Percentiles rank a stretch among this genome's conserved stretches.
Conservation (phyloP, 2,797 vertebrate genomes). For the Anas bahamensis region DNA sequence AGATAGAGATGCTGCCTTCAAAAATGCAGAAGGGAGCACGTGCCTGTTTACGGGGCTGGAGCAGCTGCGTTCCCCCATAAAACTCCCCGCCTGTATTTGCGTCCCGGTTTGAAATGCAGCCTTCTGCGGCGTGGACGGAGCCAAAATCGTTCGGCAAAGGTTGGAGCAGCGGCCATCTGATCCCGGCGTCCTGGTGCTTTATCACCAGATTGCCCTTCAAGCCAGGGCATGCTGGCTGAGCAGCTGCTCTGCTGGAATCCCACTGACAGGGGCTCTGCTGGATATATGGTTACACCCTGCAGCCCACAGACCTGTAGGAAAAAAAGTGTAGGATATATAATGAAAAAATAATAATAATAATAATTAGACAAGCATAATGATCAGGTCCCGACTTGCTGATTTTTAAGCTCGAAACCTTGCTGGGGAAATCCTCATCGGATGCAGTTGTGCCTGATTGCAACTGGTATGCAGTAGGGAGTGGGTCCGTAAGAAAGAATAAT, state of each 20-base stretch:
- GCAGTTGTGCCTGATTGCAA: not conserved
- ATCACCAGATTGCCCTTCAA: slow-evolving; percentile 53
- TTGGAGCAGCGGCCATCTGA: slow-evolving; percentile 39
- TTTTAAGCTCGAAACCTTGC: not conserved
- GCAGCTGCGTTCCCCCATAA: not conserved
- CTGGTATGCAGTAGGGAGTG: not conserved
- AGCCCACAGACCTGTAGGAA: not conserved
- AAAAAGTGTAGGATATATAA: not conserved
- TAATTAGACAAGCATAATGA: too few relatives aligned
- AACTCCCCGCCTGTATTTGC: not conserved
- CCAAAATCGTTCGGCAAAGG: not conserved
- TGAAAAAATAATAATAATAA: too few relatives aligned
- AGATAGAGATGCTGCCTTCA: not conserved
- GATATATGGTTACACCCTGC: slow-evolving; percentile 8
- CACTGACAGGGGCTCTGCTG: not conserved
- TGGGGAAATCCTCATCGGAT: rapidly evolving
- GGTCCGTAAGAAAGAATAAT: not conserved
- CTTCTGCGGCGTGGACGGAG: not conserved
- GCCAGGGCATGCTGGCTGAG: slow-evolving; percentile 56
- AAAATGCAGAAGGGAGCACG: slow-evolving; percentile 24
- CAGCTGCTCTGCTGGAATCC: slow-evolving; percentile 52
- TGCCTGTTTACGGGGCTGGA: not conserved
- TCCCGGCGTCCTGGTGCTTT: not conserved
- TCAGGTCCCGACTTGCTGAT: not conserved
- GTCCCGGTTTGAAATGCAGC: not conserved